These are phyloP conservation scores for Scopus umbretta DNA, from an alignment of 2,113 vertebrate genomes.

Conservation along the genomic window DNA sequence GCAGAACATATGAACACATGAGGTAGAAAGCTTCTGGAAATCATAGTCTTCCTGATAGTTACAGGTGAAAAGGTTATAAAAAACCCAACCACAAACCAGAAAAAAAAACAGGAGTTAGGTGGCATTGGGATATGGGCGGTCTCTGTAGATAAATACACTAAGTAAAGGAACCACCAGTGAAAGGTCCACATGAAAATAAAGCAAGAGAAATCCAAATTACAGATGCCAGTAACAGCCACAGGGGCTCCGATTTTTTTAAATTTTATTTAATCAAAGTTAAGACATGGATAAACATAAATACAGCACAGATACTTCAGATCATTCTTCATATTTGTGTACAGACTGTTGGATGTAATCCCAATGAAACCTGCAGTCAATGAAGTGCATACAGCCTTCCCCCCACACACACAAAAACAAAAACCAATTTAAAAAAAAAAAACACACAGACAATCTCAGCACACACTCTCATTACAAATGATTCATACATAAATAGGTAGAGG, in stretches of 20 bases:
- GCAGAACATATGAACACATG: background rate
- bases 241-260: slow-evolving; percentile 10
- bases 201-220: background rate
- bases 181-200: background rate
- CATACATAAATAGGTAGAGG: slow-evolving; percentile 79
- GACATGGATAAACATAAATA: slow-evolving; percentile 84
- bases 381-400: slow-evolving; percentile 70
- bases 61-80: background rate
- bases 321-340: slow-evolving; percentile 78
- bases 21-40: background rate
- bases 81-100: too few relatives aligned
- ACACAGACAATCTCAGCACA: slow-evolving; percentile 70
- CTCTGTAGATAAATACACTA: background rate
- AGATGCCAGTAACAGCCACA: slow-evolving; percentile 3
- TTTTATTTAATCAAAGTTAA: slow-evolving; percentile 86
- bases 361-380: slow-evolving; percentile 72
- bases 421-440: slow-evolving; percentile 2
- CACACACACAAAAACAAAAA: slow-evolving; percentile 49
- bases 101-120: background rate
- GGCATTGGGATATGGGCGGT: accelerated
- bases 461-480: slow-evolving; percentile 75
- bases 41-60: background rate
- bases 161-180: background rate
- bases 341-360: slow-evolving; percentile 72
- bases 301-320: slow-evolving; percentile 79